Evolutionary conservation across 2,888 invertebrate species (phyloP).

Genomic region (Dione juno): DNA sequence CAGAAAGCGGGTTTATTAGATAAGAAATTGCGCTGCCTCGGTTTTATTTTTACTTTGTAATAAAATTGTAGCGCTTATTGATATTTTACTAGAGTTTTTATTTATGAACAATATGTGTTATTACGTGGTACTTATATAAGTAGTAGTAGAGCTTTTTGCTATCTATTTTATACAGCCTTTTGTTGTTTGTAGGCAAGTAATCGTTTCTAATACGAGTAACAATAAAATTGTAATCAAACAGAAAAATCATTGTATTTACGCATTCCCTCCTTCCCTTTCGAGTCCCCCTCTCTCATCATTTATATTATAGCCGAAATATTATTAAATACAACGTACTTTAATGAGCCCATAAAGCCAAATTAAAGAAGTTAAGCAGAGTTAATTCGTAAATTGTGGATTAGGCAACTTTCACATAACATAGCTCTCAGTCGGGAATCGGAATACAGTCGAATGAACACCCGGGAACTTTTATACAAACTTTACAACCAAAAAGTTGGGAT

Average conservation of each 20-base stretch:
- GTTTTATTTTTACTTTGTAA: slow-evolving; percentile 18
- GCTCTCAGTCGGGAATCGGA: slow-evolving; percentile 13
- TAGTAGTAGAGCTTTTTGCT: no score
- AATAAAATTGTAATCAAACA: no score
- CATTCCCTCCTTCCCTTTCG: no score
- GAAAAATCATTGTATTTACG: no score
- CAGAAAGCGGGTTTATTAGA: slow-evolving; percentile 19
- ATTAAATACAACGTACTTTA: background rate
- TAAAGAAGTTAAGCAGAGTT: slow-evolving; percentile 14
- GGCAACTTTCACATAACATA: slow-evolving; percentile 13
- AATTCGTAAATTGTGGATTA: slow-evolving; percentile 28
- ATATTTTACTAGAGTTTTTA: slow-evolving; percentile 11
- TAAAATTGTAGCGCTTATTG: slow-evolving; percentile 13
- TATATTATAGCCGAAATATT: no score
- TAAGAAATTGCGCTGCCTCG: slow-evolving; percentile 11
- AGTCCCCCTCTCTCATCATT: no score
- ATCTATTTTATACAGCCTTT: no score
- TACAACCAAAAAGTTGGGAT: slow-evolving; percentile 20
- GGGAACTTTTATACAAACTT: slow-evolving; percentile 21
- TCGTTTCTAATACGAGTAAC: no score
- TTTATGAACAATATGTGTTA: background rate
- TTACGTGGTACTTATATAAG: no score
- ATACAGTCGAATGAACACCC: slow-evolving; percentile 13
- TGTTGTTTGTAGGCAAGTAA: no score
- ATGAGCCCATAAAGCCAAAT: background rate